Conservation (phyloP, 2,113 vertebrate genomes). For the Paraplagusia blochii region DNA sequence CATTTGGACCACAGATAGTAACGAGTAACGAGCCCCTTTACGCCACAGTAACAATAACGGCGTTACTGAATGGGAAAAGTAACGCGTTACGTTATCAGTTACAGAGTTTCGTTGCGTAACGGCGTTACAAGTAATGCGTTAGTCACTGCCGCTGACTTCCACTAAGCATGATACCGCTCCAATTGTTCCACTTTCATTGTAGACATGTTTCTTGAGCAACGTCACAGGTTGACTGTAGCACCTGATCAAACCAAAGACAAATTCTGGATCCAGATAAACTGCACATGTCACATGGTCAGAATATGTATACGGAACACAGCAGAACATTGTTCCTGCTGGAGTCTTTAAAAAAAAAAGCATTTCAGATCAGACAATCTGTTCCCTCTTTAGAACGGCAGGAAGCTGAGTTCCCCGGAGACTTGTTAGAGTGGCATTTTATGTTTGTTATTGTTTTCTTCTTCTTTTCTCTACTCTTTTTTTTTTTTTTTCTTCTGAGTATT, state of each 20-base stretch:
- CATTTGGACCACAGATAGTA: no score
- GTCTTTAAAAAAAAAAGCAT: constrained; percentile 35
- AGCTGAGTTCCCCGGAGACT: constrained; percentile 52
- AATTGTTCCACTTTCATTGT: not conserved
- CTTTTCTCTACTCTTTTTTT: constrained; percentile 28
- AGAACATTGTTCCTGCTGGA: constrained; percentile 33
- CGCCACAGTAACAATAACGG: no score
- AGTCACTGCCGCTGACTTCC: constrained; percentile 6
- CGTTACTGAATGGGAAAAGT: no score
- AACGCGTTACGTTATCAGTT: no score
- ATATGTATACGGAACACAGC: constrained; percentile 20
- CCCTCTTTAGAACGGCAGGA: constrained; percentile 46
- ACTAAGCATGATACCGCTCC: no score
- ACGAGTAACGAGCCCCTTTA: no score
- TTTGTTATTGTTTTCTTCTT: not conserved
- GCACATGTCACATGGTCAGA: constrained; percentile 11
- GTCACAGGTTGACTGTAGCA: constrained; percentile 12
- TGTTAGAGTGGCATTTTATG: constrained; percentile 65
- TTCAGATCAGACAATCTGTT: constrained; percentile 61
- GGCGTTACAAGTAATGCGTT: no score
- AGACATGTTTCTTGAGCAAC: constrained; percentile 9
- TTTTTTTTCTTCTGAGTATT: constrained; percentile 32
- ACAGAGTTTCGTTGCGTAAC: no score
- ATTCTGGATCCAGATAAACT: not conserved
- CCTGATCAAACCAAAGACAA: constrained; percentile 12